A percentile compares a stretch with the other conserved stretches of the same genome.
Evolutionary conservation across 2,113 vertebrate species (phyloP).

Genomic region (Crypturellus undulatus): DNA sequence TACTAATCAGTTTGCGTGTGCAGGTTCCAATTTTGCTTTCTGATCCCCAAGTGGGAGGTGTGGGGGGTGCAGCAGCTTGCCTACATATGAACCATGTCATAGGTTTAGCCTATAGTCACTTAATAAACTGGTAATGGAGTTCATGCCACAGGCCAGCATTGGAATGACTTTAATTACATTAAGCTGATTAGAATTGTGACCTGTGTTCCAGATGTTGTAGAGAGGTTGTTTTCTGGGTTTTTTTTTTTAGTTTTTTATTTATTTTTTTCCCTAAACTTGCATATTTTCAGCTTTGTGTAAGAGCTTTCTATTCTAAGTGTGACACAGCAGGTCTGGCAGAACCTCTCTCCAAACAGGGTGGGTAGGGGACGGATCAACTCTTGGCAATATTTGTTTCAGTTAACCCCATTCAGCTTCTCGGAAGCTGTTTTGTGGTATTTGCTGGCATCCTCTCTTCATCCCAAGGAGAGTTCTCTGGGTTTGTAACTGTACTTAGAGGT

Average conservation of each 20-base stretch:
- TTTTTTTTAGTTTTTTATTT: neutral
- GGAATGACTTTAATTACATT: neutral
- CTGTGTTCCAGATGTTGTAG: conserved; percentile 43
- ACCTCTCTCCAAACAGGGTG: neutral
- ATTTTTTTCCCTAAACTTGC: neutral
- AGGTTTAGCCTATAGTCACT: neutral
- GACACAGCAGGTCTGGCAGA: conserved; percentile 53
- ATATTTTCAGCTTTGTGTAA: conserved; percentile 53
- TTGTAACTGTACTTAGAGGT: neutral
- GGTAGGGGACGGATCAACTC: neutral
- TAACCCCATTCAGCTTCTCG: neutral
- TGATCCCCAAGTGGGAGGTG: neutral
- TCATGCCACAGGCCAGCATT: neutral
- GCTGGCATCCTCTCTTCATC: neutral
- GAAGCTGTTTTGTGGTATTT: neutral
- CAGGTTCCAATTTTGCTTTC: neutral
- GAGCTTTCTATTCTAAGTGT: conserved; percentile 2
- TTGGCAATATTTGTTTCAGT: neutral
- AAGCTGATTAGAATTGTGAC: neutral
- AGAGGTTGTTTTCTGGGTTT: neutral
- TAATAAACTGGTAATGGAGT: neutral
- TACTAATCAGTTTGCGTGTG: neutral
- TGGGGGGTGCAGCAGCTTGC: neutral
- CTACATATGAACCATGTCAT: neutral
- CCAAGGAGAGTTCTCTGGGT: neutral